phyloP scores from a whole-genome alignment of 2,113 vertebrate species.

The Malurus cyaneus region DNA sequence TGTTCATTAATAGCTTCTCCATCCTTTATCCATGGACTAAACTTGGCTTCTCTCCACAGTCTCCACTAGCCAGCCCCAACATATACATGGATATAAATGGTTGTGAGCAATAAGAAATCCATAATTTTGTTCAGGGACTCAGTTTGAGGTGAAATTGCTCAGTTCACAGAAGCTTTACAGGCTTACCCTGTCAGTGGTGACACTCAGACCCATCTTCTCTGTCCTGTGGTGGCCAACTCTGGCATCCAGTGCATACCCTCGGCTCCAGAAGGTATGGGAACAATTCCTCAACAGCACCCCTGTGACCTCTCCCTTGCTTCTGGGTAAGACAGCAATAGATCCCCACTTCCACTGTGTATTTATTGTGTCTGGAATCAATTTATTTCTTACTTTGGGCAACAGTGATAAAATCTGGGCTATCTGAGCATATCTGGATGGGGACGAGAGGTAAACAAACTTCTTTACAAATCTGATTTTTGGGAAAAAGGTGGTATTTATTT shows the following conservation, averaged over 20 bases:
- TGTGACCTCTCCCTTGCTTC: background rate
- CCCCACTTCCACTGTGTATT: background rate
- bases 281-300: background rate
- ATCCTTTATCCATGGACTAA: background rate
- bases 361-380: background rate
- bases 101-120: background rate
- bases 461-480: background rate
- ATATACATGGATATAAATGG: background rate
- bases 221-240: accelerated
- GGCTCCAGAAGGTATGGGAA: background rate
- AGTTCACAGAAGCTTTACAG: background rate
- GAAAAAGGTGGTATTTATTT: background rate
- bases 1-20: background rate
- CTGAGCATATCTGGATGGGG: background rate
- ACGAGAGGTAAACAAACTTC: background rate
- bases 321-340: background rate
- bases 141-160: background rate
- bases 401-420: background rate
- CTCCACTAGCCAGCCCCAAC: background rate
- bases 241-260: background rate
- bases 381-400: background rate
- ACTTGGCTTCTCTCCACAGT: background rate
- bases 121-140: background rate
- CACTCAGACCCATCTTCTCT: background rate
- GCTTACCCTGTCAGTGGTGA: background rate